phyloP scores from a whole-genome alignment of 2,888 invertebrate species.

The Prostheceraeus crozeri region DNA sequence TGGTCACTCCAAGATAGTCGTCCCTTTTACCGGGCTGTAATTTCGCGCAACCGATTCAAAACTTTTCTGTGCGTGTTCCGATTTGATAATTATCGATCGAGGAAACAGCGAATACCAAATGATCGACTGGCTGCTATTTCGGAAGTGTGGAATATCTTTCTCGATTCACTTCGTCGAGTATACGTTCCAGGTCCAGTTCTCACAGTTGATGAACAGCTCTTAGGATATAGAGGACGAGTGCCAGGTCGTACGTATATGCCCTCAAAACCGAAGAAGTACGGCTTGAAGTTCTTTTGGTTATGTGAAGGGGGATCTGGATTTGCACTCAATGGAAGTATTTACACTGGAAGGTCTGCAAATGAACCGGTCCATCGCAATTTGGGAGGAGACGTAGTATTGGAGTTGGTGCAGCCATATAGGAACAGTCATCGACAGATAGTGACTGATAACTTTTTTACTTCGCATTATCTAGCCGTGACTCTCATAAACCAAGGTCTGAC shows the following conservation, averaged over 20 bases:
- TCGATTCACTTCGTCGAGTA: not conserved
- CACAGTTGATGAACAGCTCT: constrained; percentile 4
- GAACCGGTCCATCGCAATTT: not conserved
- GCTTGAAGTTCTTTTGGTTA: constrained; percentile 4
- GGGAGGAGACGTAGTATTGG: not conserved
- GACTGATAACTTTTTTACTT: constrained; percentile 14
- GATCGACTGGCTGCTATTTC: too few species aligned
- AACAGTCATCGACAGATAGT: not conserved
- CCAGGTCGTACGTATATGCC: constrained; percentile 19
- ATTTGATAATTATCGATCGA: too few species aligned
- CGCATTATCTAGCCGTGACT: constrained; percentile 10
- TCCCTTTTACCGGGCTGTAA: too few species aligned
- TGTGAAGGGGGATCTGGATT: not conserved
- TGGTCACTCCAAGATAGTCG: too few species aligned
- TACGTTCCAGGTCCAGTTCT: constrained; percentile 4
- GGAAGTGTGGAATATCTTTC: too few species aligned
- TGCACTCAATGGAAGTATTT: constrained; percentile 6
- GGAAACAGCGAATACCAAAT: too few species aligned
- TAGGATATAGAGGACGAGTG: not conserved
- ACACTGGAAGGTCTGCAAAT: constrained; percentile 3
- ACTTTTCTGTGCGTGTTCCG: too few species aligned
- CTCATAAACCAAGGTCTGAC: not conserved
- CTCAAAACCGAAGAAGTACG: constrained; percentile 10
- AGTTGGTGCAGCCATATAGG: constrained; percentile 5
- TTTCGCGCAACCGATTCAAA: too few species aligned